Percentiles rank a stretch among this genome's conserved stretches.
Evolutionary conservation across 2,797 vertebrate genomes (phyloP).

Genomic region (Anniella stebbinsi): DNA sequence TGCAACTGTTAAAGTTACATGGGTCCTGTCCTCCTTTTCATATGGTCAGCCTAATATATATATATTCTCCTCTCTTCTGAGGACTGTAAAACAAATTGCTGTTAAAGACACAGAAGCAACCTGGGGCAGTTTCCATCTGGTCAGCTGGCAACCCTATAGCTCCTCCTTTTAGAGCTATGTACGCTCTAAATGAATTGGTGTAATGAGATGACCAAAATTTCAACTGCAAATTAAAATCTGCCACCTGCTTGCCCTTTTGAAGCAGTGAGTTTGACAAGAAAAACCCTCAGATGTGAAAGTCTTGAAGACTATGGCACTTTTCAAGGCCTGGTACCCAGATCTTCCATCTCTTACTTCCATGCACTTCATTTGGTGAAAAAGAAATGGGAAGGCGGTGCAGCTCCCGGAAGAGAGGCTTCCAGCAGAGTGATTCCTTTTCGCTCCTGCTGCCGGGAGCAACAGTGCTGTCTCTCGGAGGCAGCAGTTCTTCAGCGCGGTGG

Average conservation of each 20-base stretch:
- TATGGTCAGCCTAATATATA: too few species aligned
- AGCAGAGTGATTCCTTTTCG: too few species aligned
- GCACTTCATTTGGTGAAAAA: background rate
- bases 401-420: too few species aligned
- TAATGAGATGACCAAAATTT: background rate
- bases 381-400: background rate
- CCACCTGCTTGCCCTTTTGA: background rate
- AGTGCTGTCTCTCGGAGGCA: too few species aligned
- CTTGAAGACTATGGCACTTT: background rate
- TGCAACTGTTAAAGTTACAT: too few species aligned
- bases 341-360: background rate
- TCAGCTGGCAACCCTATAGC: background rate
- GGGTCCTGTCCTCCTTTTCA: too few species aligned
- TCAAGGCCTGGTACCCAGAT: background rate
- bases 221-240: background rate
- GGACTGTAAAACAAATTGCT: background rate
- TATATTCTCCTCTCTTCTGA: background rate
- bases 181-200: background rate
- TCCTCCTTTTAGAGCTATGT: background rate
- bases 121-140: background rate
- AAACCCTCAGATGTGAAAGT: background rate
- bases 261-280: background rate
- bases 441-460: too few species aligned
- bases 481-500: too few species aligned
- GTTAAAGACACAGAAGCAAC: background rate